Conservation (phyloP, 92 coral and sea anemone species). For the Phenganax subtilis region DNA sequence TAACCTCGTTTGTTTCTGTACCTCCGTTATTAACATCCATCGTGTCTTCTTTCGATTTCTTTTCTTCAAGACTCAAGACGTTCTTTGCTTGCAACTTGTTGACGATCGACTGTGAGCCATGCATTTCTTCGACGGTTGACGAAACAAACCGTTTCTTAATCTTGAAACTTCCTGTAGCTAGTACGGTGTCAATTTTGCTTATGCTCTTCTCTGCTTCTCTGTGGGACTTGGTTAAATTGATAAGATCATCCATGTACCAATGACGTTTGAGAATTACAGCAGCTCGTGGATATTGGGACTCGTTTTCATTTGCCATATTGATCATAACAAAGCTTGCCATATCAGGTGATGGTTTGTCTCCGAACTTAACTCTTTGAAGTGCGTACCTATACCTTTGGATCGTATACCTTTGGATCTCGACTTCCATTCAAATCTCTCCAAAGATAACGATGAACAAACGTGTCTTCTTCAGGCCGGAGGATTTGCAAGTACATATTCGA, state of each 20-base stretch:
- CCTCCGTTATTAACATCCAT: too few relatives aligned
- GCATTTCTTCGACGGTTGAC: too few relatives aligned
- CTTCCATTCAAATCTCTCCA: not conserved
- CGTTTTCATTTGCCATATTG: too few relatives aligned
- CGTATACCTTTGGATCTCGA: not conserved
- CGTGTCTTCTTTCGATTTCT: too few relatives aligned
- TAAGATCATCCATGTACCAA: conserved; percentile 47
- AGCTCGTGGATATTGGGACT: not conserved
- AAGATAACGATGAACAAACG: conserved; percentile 33
- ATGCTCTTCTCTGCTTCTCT: conserved; percentile 5
- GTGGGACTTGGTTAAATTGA: conserved; percentile 25
- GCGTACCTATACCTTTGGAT: not conserved
- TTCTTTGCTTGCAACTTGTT: too few relatives aligned
- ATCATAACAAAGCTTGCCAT: conserved; percentile 29
- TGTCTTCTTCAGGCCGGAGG: conserved; percentile 33
- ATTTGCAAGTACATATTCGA: conserved; percentile 50
- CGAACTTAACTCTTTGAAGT: conserved; percentile 22
- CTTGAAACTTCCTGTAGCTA: conserved; percentile 43
- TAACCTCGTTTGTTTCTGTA: not conserved
- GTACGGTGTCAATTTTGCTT: conserved; percentile 34
- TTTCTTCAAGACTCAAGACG: too few relatives aligned
- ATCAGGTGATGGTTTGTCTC: conserved; percentile 33
- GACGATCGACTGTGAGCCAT: not conserved
- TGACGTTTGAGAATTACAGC: conserved; percentile 16
- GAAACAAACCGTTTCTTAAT: conserved; percentile 22